Conservation (phyloP, 2,888 invertebrate genomes). For the Tetranychus piercei region DNA sequence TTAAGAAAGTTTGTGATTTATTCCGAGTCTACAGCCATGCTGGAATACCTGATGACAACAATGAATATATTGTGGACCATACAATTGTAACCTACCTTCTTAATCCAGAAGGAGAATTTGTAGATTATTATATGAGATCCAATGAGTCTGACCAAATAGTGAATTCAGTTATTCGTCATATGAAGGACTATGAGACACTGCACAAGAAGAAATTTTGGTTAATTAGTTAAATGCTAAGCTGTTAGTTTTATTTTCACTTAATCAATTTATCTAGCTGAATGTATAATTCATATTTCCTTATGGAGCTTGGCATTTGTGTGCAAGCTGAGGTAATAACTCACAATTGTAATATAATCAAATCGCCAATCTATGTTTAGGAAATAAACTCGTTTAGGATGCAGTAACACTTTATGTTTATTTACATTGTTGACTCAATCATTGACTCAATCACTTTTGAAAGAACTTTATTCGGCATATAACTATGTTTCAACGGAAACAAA, state of each 20-base stretch:
- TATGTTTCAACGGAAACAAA: too few species aligned
- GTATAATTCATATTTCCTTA: neutral
- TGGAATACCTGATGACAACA: constrained; percentile 76
- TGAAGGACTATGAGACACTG: neutral
- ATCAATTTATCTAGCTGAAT: neutral
- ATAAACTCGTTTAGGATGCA: too few species aligned
- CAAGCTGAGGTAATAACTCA: too few species aligned
- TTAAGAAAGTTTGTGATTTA: constrained; percentile 62
- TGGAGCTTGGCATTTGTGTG: too few species aligned
- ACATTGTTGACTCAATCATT: too few species aligned
- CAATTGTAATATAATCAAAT: too few species aligned
- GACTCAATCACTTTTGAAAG: too few species aligned
- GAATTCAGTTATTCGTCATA: constrained; percentile 5
- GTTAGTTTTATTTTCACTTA: neutral
- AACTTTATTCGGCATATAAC: too few species aligned
- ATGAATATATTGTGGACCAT: constrained; percentile 97
- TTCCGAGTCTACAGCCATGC: constrained; percentile 92
- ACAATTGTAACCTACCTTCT: constrained; percentile 91
- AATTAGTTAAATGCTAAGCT: neutral
- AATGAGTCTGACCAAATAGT: constrained; percentile 43
- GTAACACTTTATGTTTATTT: too few species aligned
- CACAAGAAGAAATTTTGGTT: neutral
- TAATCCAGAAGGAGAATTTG: constrained; percentile 84
- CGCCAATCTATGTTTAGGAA: too few species aligned
- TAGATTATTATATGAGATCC: constrained; percentile 90